Conservation (phyloP, 2,888 invertebrate species). For the Neria commutata region DNA sequence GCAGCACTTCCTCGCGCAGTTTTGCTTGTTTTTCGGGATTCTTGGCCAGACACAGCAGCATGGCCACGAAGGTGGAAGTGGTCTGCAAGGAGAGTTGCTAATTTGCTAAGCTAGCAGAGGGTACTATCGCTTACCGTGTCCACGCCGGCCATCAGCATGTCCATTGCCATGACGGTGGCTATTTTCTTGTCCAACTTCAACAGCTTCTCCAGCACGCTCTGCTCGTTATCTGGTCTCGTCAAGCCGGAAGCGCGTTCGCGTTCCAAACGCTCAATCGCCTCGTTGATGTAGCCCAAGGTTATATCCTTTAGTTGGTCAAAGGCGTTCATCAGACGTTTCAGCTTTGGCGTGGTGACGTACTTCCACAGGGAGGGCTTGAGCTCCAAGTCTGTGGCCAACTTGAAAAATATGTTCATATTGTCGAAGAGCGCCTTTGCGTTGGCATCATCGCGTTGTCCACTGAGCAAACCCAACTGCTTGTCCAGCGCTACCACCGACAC, state of each 20-base stretch:
- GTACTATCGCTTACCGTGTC: neutral
- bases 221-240: slow-evolving; percentile 35
- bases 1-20: slow-evolving; percentile 66
- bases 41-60: neutral
- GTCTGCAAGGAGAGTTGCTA: neutral
- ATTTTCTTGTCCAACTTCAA: slow-evolving; percentile 67
- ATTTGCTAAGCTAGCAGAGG: no score
- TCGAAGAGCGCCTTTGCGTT: slow-evolving; percentile 37
- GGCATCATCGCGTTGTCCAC: slow-evolving; percentile 17
- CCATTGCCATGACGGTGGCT: slow-evolving; percentile 70
- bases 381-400: slow-evolving; percentile 37
- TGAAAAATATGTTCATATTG: slow-evolving; percentile 29
- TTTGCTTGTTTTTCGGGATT: neutral
- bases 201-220: slow-evolving; percentile 69
- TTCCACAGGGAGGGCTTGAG: slow-evolving; percentile 45
- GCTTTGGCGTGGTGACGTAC: slow-evolving; percentile 43
- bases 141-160: slow-evolving; percentile 67
- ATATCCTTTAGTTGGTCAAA: slow-evolving; percentile 32
- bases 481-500: slow-evolving; percentile 61
- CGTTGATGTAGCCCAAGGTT: slow-evolving; percentile 45
- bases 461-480: slow-evolving; percentile 48
- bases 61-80: neutral
- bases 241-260: slow-evolving; percentile 43
- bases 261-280: slow-evolving; percentile 46
- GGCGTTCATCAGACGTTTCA: slow-evolving; percentile 33